phyloP scores from a whole-genome alignment of 2,797 vertebrate genomes.

The Gymnocypris eckloni region DNA sequence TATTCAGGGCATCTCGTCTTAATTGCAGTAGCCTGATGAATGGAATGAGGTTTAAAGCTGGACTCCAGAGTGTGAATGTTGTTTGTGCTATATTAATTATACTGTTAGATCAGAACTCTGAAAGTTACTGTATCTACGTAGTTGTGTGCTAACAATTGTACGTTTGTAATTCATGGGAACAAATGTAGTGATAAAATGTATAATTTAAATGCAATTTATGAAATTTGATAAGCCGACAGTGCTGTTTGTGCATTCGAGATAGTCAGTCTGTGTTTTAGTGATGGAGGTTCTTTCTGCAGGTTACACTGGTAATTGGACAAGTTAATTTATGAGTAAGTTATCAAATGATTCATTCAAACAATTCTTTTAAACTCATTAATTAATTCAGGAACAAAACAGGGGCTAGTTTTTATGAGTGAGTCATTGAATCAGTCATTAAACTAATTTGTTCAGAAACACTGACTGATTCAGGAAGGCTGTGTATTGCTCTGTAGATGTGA shows the following conservation, averaged over 20 bases:
- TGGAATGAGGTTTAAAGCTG: background rate
- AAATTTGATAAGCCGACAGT: background rate
- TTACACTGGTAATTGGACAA: background rate
- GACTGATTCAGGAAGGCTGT: background rate
- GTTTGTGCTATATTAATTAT: background rate
- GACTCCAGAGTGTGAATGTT: background rate
- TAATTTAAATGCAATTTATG: background rate
- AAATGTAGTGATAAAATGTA: background rate
- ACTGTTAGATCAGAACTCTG: background rate
- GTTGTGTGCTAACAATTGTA: too few relatives aligned
- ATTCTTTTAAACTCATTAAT: background rate
- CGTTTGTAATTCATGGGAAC: background rate
- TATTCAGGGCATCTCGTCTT: constrained; percentile 71
- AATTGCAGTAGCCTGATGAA: constrained; percentile 61
- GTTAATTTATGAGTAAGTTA: background rate
- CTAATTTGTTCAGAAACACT: background rate
- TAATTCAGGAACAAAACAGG: background rate
- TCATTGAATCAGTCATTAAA: background rate
- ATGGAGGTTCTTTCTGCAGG: background rate
- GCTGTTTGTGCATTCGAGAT: background rate
- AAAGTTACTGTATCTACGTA: background rate
- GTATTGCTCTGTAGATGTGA: background rate
- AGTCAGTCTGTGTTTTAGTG: background rate
- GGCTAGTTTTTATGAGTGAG: background rate
- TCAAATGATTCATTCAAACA: background rate